Base-by-base conservation (phyloP, 2,797 vertebrate species). In the Anguilla megastoma region DNA sequence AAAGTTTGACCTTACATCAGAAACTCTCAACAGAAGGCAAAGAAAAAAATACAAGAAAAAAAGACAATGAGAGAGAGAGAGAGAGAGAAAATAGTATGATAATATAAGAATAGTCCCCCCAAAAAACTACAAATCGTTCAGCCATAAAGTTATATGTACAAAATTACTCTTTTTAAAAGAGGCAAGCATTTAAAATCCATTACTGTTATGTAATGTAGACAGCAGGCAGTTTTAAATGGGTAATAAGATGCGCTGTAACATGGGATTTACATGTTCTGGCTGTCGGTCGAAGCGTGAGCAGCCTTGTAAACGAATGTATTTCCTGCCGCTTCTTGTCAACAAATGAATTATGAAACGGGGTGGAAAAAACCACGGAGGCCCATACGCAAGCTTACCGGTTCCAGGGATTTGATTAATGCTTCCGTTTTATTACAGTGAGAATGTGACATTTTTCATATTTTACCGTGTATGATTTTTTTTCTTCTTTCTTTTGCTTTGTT, bases 391-490 rank as follows among this genome's bases (percentile, higher is more conserved):
- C 12, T 0, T 27, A 24, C 33, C 45, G 30, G 71, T 45, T 36
- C 8, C 33, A 18, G 36, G 33, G 36, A 21, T 45, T 41, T 79
- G 74, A 45, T 24, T 18, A 16, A 45, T 79, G 36, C 74, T 45
- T 79, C 74, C 45, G 74, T 45, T 21, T 79, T 45, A 79, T 41
- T 79, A 79, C 36, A 21, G 14, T 45, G 16, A 79, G 16, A 79
- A 16, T 79, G 5, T 41, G 74, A 74, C 69, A 79, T 79, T 79
- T 74, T 30, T 74, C 69, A 79, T 79, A 45, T 74, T 79, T 79
- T 45, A 7, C 74, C 45, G 74, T 18, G 33, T 21, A 45, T 41
- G 10, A 1, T 45, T 41, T 79, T 79, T 41, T 41, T 4, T 41
- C 16, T 45, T 79, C 24, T 66, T 66, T 12, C 24, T 66, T 66